phyloP scores from a whole-genome alignment of 2,888 invertebrate species.

The Cephus pygmeus region DNA sequence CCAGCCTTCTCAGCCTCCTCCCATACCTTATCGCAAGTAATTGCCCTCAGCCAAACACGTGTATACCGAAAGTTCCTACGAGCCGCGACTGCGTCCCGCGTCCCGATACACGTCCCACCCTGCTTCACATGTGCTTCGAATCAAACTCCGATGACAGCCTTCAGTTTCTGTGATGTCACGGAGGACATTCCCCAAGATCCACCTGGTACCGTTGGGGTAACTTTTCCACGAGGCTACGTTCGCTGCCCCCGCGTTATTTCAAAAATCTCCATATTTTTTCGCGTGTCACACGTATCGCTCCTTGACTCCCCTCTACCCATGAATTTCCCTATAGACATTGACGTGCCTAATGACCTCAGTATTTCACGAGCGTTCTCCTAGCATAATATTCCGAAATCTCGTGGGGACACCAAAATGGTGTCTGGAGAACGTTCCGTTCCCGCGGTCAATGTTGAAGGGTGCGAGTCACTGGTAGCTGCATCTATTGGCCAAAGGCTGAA shows the following conservation, averaged over 20 bases:
- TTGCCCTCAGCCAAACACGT: not conserved
- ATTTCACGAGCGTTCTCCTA: not conserved
- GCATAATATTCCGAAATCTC: not conserved
- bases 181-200: not conserved
- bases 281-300: not conserved
- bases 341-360: not conserved
- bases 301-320: not conserved
- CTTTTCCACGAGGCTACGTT: not conserved
- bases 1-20: too few species aligned
- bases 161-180: not conserved
- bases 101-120: not conserved
- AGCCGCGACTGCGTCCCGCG: not conserved
- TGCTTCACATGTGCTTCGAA: not conserved
- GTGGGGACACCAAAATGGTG: not conserved
- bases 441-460: not conserved
- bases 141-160: not conserved
- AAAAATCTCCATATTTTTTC: not conserved
- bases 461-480: constrained; percentile 39
- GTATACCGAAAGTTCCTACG: not conserved
- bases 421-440: not conserved
- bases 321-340: not conserved
- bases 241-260: not conserved
- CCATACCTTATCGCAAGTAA: not conserved
- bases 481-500: constrained; percentile 43
- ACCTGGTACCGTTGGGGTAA: not conserved